Evolutionary conservation across 2,113 vertebrate species (phyloP), one percentile per base, ranked within the genome.

Genomic region (Vulpes lagopus): DNA sequence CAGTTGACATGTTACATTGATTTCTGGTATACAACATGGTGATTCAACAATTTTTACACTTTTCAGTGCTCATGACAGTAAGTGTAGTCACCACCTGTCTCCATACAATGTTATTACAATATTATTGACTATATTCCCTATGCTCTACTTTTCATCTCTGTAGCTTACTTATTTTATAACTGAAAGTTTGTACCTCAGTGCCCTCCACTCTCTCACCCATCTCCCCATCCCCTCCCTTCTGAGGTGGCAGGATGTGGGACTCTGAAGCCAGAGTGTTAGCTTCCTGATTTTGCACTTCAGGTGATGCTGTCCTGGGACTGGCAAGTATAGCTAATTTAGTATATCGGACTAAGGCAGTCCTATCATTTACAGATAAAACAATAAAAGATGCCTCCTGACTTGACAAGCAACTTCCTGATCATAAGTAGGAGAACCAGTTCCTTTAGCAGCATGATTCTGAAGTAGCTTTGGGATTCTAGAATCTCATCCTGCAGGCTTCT

Each of bases 331-430:
- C 30, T 71, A 78, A 30, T 17, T 53, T 57, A 59, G 17, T 4
- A 19, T 9, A 15, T 69, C n/a, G 27, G 59, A 65, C 1, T 8
- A 20, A 80, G 8, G 3, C 0, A 4, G 1, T 11, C 30, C 17
- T 60, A 43, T 16, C 30, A n/a, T 73, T 78, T 65, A 14, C 7
- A 14, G 59, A 5, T 10, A 20, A 71, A n/a, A 12, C 71, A 64
- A 23, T 22, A 87, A 89, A 5, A n/a, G 22, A 35, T 20, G 14
- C 4, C 32, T 91, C 16, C n/a, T 51, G 25, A 65, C 59, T 83
- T 93, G 38, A 62, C 20, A 11, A 80, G 4, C 30, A 95, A 8
- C 60, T n/a, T 93, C 8, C 16, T 43, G 11, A 83, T 78, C 11
- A 20, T 11, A 2, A 78, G 15, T 20, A 85, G 35, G 9, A 43